Base-by-base conservation (phyloP, 1,140 invertebrate species). In the Helicoverpa zea region DNA sequence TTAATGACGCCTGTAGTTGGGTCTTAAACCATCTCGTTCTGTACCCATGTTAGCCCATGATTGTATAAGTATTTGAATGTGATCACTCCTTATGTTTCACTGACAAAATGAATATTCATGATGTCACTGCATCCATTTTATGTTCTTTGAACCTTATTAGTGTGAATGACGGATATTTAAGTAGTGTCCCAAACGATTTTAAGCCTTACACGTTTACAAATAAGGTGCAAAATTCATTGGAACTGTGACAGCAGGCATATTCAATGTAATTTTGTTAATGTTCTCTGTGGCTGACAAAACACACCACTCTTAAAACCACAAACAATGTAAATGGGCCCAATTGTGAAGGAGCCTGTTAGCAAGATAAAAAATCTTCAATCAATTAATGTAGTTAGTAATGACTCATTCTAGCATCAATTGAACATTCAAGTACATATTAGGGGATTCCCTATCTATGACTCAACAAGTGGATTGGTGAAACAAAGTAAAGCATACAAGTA, bases 331-430 rank as follows among this genome's bases (percentile, higher is more conserved):
- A 18, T 59, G 58, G 7, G 35, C 35, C 35, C 35, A 43, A 43
- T 9, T 43, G 9, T 43, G 35, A 43, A 43, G 4, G 35, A 18
- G 56, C 16, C 0, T 54, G 52, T 7, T 58, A 56, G 7, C 54
- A 18, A 58, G 16, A 43, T 43, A 43, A 43, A 43, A 23, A 43
- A 43, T 43, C 35, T 43, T 43, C 35, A 43, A 43, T 5, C 35
- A 43, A 43, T 18, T 58, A 58, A 58, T 58, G 56, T 9, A 14
- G 56, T 58, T 56, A 56, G 14, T 56, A 58, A 58, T 58, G 56
- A 58, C 2, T 58, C 56, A 58, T 58, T 10, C 3, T 43, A 43
- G 35, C 35, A 7, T 43, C 35, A 43, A 43, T 23, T 23, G 23
- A 23, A 23, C 23, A 23, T 23, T 23, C 23, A 23, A 23, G 23